These are phyloP conservation scores for Cavia aperea DNA, from an alignment of 2,113 vertebrate species.

Conservation along the genomic window DNA sequence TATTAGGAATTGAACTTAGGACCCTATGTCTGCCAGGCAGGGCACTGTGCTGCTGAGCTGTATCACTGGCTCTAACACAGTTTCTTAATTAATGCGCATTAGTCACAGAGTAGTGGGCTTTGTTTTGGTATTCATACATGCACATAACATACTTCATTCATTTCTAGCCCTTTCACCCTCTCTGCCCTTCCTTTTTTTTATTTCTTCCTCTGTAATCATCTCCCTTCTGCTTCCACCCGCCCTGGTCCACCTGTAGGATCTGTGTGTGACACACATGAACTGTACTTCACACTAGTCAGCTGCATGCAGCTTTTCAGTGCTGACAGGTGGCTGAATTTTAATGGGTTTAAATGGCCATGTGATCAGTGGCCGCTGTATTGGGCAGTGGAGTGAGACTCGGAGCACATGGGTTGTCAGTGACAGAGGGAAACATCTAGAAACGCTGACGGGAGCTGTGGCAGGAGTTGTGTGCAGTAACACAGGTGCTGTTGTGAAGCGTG, in stretches of 20 bases:
- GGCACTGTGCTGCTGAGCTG: too few species aligned
- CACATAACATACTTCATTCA: background rate
- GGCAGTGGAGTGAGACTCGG: background rate
- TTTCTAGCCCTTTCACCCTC: background rate
- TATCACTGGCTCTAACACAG: too few species aligned
- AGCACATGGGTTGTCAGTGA: too few species aligned
- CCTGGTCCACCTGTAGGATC: background rate
- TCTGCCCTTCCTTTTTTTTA: background rate
- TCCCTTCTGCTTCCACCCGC: background rate
- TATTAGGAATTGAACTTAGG: too few species aligned
- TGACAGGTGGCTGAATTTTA: background rate
- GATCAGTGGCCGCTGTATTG: background rate
- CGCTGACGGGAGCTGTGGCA: background rate
- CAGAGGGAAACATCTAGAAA: background rate
- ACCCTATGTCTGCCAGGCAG: too few species aligned
- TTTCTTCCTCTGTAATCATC: background rate
- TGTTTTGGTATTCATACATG: background rate
- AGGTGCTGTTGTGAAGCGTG: background rate
- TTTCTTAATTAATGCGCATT: background rate
- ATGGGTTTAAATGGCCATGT: background rate
- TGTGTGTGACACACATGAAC: background rate
- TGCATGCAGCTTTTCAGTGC: background rate
- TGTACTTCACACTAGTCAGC: background rate
- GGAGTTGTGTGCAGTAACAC: background rate
- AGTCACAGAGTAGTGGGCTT: background rate